Evolutionary conservation across 2,113 vertebrate species (phyloP).

Genomic region (Prionailurus bengalensis): DNA sequence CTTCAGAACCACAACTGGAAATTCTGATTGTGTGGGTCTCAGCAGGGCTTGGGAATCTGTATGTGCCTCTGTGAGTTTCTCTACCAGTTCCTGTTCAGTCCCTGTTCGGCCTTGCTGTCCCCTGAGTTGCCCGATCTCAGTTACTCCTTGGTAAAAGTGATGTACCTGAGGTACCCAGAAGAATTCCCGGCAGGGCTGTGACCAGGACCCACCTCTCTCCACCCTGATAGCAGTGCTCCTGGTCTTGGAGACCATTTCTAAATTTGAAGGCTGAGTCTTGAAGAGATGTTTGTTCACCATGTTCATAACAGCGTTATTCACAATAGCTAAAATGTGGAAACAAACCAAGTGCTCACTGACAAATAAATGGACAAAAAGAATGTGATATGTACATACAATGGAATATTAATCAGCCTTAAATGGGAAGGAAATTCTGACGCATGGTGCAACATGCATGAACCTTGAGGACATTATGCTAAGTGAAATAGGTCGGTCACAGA

Average conservation of each 20-base stretch:
- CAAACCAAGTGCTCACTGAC: not conserved
- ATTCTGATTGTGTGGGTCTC: not conserved
- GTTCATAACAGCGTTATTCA: not conserved
- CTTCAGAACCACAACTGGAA: not conserved
- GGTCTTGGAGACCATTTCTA: not conserved
- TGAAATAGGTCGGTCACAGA: not conserved
- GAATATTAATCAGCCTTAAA: not conserved
- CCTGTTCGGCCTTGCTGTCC: fast-evolving
- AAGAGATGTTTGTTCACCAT: not conserved
- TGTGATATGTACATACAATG: not conserved
- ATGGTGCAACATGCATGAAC: not conserved
- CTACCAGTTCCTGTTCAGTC: not conserved
- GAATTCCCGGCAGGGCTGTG: not conserved
- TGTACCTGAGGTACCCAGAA: not conserved
- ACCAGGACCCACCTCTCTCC: not conserved
- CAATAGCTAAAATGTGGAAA: not conserved
- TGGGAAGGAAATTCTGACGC: not conserved
- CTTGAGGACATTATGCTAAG: not conserved
- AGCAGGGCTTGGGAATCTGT: not conserved
- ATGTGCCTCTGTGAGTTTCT: not conserved
- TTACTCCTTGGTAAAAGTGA: not conserved
- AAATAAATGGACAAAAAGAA: not conserved
- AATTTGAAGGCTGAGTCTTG: not conserved
- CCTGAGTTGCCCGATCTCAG: not conserved
- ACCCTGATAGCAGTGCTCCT: too few species aligned